These are phyloP conservation scores for Chromobotia macracanthus DNA, from an alignment of 2,797 vertebrate genomes.

Conservation along the genomic window DNA sequence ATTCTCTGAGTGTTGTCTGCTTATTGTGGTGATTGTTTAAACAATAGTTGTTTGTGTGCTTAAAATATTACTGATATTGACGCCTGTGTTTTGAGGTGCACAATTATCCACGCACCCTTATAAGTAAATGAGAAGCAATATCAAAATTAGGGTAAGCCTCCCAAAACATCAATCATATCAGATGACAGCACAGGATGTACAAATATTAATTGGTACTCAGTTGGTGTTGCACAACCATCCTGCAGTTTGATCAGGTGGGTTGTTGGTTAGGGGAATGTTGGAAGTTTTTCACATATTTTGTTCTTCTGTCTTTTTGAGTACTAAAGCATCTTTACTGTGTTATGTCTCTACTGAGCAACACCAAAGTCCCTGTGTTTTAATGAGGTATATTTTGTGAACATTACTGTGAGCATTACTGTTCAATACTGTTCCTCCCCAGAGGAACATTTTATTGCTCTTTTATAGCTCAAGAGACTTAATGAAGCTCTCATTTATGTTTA, in stretches of 20 bases:
- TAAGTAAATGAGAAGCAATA: slow-evolving; percentile 8
- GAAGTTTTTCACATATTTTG: slow-evolving; percentile 17
- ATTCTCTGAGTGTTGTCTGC: background rate
- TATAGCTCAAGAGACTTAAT: background rate
- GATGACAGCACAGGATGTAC: slow-evolving; percentile 22
- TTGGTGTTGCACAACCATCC: slow-evolving; percentile 39
- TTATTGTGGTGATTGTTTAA: slow-evolving; percentile 6
- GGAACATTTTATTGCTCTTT: too few relatives aligned
- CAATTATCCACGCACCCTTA: background rate
- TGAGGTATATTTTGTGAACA: too few relatives aligned
- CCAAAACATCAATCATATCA: slow-evolving; percentile 8
- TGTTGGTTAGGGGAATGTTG: background rate
- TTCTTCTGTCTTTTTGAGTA: slow-evolving; percentile 9
- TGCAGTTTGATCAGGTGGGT: slow-evolving; percentile 40
- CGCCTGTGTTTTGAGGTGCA: background rate
- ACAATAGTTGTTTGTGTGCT: background rate
- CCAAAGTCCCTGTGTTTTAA: too few relatives aligned
- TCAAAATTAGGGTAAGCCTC: background rate
- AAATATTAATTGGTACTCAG: slow-evolving; percentile 42
- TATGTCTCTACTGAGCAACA: background rate
- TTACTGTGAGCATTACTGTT: too few relatives aligned
- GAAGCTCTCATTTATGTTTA: too few relatives aligned
- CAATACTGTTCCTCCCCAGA: too few relatives aligned
- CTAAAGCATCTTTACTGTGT: slow-evolving; percentile 43
- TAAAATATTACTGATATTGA: slow-evolving; percentile 10